Evolutionary conservation across 2,888 invertebrate species (phyloP).

Genomic region (Luperina nickerlii): DNA sequence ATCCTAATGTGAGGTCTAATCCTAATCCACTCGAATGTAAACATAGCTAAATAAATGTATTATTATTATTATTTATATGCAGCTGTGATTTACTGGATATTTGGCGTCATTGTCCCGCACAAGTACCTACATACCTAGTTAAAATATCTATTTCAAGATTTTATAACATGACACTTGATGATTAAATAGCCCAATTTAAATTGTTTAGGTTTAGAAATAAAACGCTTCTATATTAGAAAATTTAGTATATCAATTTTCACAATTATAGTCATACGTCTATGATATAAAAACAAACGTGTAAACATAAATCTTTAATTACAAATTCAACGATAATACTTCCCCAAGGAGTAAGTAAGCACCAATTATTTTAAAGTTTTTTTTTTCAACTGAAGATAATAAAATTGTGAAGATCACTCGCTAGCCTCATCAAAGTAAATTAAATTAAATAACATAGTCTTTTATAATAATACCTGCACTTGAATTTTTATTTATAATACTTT

Average conservation of each 20-base stretch:
- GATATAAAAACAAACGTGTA: slow-evolving; percentile 81
- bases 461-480: slow-evolving; percentile 56
- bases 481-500: slow-evolving; percentile 59
- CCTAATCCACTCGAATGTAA: too few relatives aligned
- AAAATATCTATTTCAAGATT: not conserved
- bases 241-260: slow-evolving; percentile 87
- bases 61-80: not conserved
- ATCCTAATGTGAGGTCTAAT: too few relatives aligned
- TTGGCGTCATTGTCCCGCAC: not conserved
- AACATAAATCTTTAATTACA: slow-evolving; percentile 81
- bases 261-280: slow-evolving; percentile 82
- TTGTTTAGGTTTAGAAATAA: slow-evolving; percentile 71
- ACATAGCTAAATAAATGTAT: too few relatives aligned
- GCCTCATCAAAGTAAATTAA: slow-evolving; percentile 56
- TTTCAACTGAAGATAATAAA: slow-evolving; percentile 50
- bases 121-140: not conserved
- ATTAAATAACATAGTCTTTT: slow-evolving; percentile 59
- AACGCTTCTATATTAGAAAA: slow-evolving; percentile 84
- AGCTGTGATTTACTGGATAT: not conserved
- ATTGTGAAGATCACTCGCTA: slow-evolving; percentile 64
- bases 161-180: not conserved
- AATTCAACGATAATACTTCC: slow-evolving; percentile 83
- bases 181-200: slow-evolving; percentile 49
- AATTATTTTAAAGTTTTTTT: slow-evolving; percentile 60
- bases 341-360: slow-evolving; percentile 80